A percentile compares a stretch with the other conserved stretches of the same genome.
Conservation (phyloP, 2,797 vertebrate genomes). For the Diplodus sargus region DNA sequence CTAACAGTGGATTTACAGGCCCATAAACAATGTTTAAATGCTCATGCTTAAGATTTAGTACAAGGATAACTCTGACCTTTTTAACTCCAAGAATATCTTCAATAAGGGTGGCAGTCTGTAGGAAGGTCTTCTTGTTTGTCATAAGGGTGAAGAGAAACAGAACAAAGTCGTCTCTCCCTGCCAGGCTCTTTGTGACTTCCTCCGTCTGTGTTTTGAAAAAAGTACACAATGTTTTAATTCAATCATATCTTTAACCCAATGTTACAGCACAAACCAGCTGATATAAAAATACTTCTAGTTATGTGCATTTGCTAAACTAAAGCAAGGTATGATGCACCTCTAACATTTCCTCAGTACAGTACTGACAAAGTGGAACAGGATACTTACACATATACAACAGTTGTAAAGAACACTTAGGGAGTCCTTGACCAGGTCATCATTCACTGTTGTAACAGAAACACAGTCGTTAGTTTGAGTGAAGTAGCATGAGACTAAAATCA, state of each 20-base stretch:
- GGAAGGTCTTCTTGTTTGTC: conserved; percentile 99
- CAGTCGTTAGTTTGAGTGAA: not conserved
- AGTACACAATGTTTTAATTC: not conserved
- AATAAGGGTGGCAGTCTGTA: conserved; percentile 97
- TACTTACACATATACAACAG: conserved; percentile 98
- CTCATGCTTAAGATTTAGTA: conserved; percentile 4
- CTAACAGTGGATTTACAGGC: not conserved
- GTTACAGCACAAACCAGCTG: not conserved
- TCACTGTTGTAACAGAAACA: conserved; percentile 85
- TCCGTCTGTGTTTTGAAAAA: conserved; percentile 85
- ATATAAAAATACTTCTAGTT: not conserved
- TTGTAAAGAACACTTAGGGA: conserved; percentile 99
- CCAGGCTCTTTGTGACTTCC: conserved; percentile 94
- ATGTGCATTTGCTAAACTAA: not conserved
- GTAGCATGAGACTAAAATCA: not conserved
- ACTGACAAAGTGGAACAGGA: not conserved
- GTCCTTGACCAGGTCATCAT: conserved; percentile 97
- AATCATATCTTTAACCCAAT: not conserved
- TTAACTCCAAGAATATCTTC: conserved; percentile 98
- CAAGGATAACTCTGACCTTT: conserved; percentile 87
- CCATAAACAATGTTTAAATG: not conserved
- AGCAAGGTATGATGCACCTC: not conserved
- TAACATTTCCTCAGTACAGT: conserved; percentile 17
- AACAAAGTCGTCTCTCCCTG: conserved; percentile 96
- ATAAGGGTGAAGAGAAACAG: conserved; percentile 97